Evolutionary conservation across 2,888 invertebrate species (phyloP), one percentile per base, ranked within the genome.

Genomic region (Drosophila cracens): DNA sequence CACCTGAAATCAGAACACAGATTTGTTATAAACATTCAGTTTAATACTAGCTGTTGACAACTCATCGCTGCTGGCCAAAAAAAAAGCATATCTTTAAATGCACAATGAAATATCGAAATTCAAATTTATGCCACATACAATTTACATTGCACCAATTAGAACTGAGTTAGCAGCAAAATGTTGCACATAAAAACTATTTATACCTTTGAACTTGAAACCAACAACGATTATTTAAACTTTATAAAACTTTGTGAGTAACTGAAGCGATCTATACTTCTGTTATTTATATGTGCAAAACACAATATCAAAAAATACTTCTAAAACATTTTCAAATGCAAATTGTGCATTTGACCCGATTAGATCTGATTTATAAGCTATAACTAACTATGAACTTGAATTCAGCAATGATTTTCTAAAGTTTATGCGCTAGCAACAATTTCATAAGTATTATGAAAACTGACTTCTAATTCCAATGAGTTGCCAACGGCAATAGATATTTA

Each of bases 1-100:
- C 2, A 36, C 83, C 83, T 82, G 52, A 13, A 61, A 13, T 11
- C 7, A 21, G n/a, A 36, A 16, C n/a, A 6, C 2, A 7, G 13
- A 46, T 46, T 25, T 46, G 8, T 16, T 25, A 8, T 8, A 46
- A 46, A 21, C 21, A 16, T 46, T 46, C 21, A 21, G 16, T 16
- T 21, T 21, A 7, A 16, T 16, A 16, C 13, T 46, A 46, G 21
- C 46, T 21, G 46, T 46, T 46, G 46, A 21, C 46, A 40, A n/a
- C 40, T 21, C 0, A 40, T 40, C 18, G 16, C 18, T 7, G n/a
- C n/a, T 40, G 0, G 13, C 4, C 16, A 16, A 0, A 2, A 43
- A 43, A n/a, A 40, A 1, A 4, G 0, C 4, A 0, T 4, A 40
- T 40, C 40, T 40, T n/a, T 10, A 13, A 11, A 43, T 43, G 21